Evolutionary conservation across 2,888 invertebrate genomes (phyloP).

Genomic region (Sinohyriopsis cumingii): DNA sequence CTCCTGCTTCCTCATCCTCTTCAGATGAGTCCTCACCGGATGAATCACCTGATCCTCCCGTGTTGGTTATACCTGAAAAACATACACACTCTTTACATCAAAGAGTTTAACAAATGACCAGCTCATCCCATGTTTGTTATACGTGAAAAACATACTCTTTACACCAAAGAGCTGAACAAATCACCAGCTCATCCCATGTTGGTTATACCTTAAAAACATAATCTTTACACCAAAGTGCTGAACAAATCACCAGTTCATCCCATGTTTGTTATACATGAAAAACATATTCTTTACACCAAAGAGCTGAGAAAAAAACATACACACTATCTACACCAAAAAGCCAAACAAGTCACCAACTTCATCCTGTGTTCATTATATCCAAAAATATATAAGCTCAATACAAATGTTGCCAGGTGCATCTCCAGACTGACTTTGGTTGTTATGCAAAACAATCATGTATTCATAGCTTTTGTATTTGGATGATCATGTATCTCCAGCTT

Average conservation of each 20-base stretch:
- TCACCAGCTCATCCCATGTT: slow-evolving; percentile 7
- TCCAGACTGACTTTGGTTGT: not conserved
- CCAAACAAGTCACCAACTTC: not conserved
- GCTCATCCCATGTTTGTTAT: not conserved
- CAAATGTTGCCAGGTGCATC: too few species aligned
- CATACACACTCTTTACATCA: not conserved
- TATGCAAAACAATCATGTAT: too few species aligned
- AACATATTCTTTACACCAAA: not conserved
- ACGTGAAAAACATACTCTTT: not conserved
- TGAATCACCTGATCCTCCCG: slow-evolving; percentile 35
- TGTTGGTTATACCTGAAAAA: slow-evolving; percentile 25
- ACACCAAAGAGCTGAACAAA: not conserved
- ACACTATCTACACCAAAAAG: not conserved
- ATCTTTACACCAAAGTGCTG: not conserved
- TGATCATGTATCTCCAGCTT: too few species aligned
- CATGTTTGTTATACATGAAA: too few species aligned
- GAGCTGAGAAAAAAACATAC: not conserved
- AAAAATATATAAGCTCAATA: too few species aligned
- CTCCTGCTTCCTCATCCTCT: slow-evolving; percentile 49
- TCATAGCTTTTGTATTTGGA: too few species aligned
- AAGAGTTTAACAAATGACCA: not conserved
- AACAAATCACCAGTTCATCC: not conserved
- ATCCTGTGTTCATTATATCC: too few species aligned
- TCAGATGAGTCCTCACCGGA: slow-evolving; percentile 56
- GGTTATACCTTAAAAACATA: slow-evolving; percentile 20